These are phyloP conservation scores for Momotus momota DNA, from an alignment of 2,797 vertebrate species.

Conservation along the genomic window DNA sequence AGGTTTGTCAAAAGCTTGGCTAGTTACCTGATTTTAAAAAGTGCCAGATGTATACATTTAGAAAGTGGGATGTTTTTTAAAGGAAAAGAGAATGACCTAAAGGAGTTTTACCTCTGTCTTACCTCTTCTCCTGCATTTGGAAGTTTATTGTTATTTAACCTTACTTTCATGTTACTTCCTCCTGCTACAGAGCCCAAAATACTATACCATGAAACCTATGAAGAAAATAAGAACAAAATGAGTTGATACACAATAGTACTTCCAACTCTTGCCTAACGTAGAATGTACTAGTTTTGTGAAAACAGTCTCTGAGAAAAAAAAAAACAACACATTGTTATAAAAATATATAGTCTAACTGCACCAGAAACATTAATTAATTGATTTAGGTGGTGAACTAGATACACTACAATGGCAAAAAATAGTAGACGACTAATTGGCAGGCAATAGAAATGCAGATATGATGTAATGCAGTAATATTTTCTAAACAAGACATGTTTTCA, in stretches of 20 bases:
- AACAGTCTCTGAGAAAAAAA: background rate
- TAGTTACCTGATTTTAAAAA: background rate
- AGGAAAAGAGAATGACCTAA: background rate
- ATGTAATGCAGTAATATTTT: background rate
- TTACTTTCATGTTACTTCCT: conserved; percentile 85
- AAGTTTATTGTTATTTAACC: conserved; percentile 87
- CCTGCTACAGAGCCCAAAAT: conserved; percentile 85
- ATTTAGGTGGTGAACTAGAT: background rate
- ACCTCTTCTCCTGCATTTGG: conserved; percentile 90
- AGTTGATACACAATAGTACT: background rate
- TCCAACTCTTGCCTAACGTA: background rate
- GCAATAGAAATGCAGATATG: background rate
- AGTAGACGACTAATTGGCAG: background rate
- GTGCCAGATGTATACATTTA: background rate
- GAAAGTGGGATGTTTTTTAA: background rate
- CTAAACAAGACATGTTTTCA: background rate
- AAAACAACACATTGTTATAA: background rate
- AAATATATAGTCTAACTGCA: background rate
- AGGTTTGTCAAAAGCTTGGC: background rate
- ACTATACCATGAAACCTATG: conserved; percentile 92
- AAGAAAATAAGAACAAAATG: background rate
- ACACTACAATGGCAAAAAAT: background rate
- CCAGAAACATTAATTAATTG: background rate
- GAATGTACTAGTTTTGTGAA: background rate
- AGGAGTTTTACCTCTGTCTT: conserved; percentile 28